Base-by-base conservation (phyloP, 1,140 invertebrate genomes). In the Sinella curviseta region DNA sequence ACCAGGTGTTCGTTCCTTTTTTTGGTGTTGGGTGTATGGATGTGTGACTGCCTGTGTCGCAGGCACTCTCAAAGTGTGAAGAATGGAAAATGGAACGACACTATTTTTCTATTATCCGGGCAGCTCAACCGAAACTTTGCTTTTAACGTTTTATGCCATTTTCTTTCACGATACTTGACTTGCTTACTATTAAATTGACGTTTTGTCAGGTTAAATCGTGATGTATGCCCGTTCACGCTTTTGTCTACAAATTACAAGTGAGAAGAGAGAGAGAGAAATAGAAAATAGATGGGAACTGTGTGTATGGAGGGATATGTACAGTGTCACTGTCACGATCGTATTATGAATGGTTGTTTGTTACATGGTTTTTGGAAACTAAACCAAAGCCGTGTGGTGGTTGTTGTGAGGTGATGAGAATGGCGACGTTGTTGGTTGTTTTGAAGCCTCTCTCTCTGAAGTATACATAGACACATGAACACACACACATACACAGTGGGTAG, bases 111-210 rank as follows among this genome's bases (percentile, higher is more conserved):
- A 65, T 70, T 70, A 8, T 70, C 65, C 3, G 26, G 26, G 65
- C 8, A 8, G n/a, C 65, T 33, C 26, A 12, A 60, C 14, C 26
- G 31, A 70, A 70, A 70, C 65, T 70, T 70, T 70, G 26, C 65
- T 70, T 33, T 70, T 33, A 70, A 14, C 65, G 12, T 33, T 70
- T 70, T 30, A 70, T 70, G 2, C 31, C n/a, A 4, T 33, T 33
- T 14, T 70, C 26, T 70, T 30, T 70, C 31, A 33, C 26, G 1
- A 14, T 70, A 70, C 24, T 70, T 30, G 12, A 70, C 57, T 70
- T 70, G 65, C 1, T 14, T 60, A 60, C 55, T 24, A 60, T 60
- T 70, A 70, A 70, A 70, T 70, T 70, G 65, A 70, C 65, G 24
- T 33, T 31, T 30, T 70, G 65, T 70, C 65, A 70, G 28, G 31